These are phyloP conservation scores for Papilio xuthus DNA, from an alignment of 1,140 invertebrate species.

Conservation along the genomic window DNA sequence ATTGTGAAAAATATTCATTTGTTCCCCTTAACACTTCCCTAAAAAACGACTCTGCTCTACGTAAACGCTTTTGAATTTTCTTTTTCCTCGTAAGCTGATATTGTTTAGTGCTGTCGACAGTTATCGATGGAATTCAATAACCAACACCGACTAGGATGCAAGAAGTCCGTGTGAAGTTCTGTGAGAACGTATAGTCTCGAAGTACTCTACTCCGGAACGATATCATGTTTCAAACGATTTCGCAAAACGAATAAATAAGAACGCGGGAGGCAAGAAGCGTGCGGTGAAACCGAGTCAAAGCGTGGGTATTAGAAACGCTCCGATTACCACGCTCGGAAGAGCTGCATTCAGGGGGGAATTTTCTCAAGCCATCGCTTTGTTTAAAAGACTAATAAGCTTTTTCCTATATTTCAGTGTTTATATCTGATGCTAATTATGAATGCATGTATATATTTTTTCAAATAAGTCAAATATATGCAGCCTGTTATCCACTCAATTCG, in stretches of 20 bases:
- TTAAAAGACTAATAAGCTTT: conserved; percentile 15
- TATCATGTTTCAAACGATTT: conserved; percentile 81
- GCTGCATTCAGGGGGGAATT: conserved; percentile 44
- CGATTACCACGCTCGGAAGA: conserved; percentile 74
- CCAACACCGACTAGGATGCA: conserved; percentile 56
- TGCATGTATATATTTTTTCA: neutral
- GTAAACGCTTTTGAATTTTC: conserved; percentile 33
- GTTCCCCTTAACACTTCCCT: conserved; percentile 67
- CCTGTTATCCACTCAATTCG: neutral
- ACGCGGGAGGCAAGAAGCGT: conserved; percentile 76
- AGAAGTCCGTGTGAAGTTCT: conserved; percentile 77
- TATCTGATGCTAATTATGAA: neutral
- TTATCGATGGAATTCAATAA: conserved; percentile 75
- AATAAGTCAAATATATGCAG: neutral
- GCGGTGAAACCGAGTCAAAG: conserved; percentile 79
- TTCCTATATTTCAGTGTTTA: neutral
- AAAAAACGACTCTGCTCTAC: conserved; percentile 58
- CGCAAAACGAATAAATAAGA: conserved; percentile 80
- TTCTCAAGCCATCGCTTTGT: conserved; percentile 28
- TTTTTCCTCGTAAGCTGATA: conserved; percentile 56
- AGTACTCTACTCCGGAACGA: conserved; percentile 69
- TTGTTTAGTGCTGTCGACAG: conserved; percentile 47
- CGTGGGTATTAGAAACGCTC: conserved; percentile 81
- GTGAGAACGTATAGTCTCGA: conserved; percentile 68
- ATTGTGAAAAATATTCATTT: conserved; percentile 80